phyloP scores from a whole-genome alignment of 2,113 vertebrate species.

The Elephas maximus region DNA sequence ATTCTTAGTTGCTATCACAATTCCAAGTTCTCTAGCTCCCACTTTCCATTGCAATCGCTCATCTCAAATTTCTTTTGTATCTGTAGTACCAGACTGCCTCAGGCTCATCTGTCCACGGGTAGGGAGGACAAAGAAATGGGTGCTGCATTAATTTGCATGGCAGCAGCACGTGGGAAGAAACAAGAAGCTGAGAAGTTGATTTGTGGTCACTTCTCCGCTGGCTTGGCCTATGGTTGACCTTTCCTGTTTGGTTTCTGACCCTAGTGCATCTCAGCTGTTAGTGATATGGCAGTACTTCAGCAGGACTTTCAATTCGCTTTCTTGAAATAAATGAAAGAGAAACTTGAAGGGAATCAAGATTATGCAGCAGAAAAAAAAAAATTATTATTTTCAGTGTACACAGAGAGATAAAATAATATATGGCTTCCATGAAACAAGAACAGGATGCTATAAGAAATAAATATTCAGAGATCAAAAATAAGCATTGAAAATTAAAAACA shows the following conservation, averaged over 20 bases:
- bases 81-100: background rate
- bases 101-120: background rate
- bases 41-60: background rate
- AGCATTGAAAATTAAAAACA: background rate
- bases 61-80: background rate
- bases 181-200: background rate
- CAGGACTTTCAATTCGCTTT: background rate
- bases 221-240: background rate
- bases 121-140: background rate
- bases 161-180: background rate
- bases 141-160: background rate
- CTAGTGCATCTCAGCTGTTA: background rate
- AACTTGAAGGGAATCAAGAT: background rate
- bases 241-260: background rate
- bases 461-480: background rate
- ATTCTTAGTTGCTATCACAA: background rate
- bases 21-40: background rate
- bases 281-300: background rate
- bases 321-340: background rate
- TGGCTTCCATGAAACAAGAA: background rate
- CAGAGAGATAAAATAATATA: background rate
- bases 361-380: too few relatives aligned
- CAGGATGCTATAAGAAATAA: background rate
- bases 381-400: too few relatives aligned
- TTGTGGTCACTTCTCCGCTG: background rate